Percentiles rank a stretch among this genome's conserved stretches.
Evolutionary conservation across 2,888 invertebrate species (phyloP).

Genomic region (Emmelina monodactyla): DNA sequence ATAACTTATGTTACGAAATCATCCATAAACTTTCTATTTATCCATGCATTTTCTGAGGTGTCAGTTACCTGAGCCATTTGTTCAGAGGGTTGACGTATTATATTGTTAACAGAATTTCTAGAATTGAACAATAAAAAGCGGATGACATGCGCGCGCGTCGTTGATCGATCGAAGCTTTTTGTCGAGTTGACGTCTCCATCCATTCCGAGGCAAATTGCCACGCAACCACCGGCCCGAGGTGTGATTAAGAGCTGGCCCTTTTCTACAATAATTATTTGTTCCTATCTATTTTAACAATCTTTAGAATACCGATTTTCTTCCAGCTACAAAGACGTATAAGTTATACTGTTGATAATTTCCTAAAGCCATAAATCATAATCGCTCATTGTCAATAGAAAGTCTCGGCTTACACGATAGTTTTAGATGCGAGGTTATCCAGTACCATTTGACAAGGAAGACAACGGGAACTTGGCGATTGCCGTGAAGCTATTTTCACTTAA

Average conservation of each 20-base stretch:
- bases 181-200: conserved; percentile 59
- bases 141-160: conserved; percentile 35
- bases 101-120: not conserved
- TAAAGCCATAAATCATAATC: conserved; percentile 25
- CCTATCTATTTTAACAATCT: conserved; percentile 50
- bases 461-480: not conserved
- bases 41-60: not conserved
- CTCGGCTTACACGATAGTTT: conserved; percentile 10
- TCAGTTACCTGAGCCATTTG: not conserved
- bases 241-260: conserved; percentile 44
- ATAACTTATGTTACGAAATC: too few species aligned
- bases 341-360: conserved; percentile 21
- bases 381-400: conserved; percentile 27
- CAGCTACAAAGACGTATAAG: conserved; percentile 25
- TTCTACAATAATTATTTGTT: conserved; percentile 16
- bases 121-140: not conserved
- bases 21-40: too few species aligned
- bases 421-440: not conserved
- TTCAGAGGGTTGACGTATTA: too few species aligned
- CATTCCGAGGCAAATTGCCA: conserved; percentile 57
- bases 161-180: conserved; percentile 63
- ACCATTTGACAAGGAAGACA: not conserved
- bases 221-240: conserved; percentile 25
- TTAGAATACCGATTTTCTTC: conserved; percentile 25
- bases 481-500: not conserved